These are phyloP conservation scores for Somateria mollissima DNA, from an alignment of 2,797 vertebrate genomes.

Conservation along the genomic window DNA sequence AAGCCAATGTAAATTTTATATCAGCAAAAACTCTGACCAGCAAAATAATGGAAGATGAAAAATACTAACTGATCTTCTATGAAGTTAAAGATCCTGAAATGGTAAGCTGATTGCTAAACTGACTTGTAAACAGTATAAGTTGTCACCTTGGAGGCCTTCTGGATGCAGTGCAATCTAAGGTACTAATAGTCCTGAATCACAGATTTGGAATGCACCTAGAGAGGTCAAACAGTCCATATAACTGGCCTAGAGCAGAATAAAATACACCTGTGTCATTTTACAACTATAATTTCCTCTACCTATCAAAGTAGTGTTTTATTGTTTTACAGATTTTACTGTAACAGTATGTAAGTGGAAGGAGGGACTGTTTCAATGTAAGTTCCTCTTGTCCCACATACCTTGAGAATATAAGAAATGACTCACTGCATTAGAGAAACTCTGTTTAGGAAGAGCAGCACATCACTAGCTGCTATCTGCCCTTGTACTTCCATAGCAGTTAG, in stretches of 20 bases:
- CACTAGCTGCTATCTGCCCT: not conserved
- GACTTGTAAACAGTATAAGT: not conserved
- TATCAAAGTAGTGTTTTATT: not conserved
- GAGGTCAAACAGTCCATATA: not conserved
- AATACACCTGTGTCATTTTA: not conserved
- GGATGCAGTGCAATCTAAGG: not conserved
- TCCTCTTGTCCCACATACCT: not conserved
- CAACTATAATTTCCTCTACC: not conserved
- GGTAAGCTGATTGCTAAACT: not conserved
- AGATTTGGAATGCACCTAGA: not conserved
- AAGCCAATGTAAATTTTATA: not conserved
- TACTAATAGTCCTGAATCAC: not conserved
- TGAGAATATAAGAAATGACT: not conserved
- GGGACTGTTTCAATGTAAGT: not conserved
- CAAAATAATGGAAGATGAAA: not conserved
- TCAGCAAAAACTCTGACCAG: not conserved
- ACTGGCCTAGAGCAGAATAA: not conserved
- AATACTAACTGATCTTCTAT: not conserved
- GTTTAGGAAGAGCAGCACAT: not conserved
- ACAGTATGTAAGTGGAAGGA: not conserved
- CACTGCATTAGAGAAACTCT: not conserved
- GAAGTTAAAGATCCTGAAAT: not conserved
- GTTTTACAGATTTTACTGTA: not conserved
- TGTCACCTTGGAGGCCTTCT: not conserved
- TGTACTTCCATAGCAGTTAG: not conserved